phyloP scores from a whole-genome alignment of 2,113 vertebrate genomes.

The Chloropsis hardwickii region DNA sequence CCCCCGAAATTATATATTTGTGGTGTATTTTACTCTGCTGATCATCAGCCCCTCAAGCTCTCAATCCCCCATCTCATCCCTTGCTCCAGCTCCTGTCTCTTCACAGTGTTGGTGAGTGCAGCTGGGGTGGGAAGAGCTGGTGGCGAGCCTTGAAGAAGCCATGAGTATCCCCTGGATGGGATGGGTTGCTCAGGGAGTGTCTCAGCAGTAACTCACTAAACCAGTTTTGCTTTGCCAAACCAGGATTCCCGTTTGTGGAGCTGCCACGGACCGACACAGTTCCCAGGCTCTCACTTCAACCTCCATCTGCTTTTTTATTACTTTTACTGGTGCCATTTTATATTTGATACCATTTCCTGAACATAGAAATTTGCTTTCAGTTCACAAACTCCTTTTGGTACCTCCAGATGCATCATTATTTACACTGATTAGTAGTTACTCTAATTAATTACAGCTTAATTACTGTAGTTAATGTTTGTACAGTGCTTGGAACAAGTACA shows the following conservation, averaged over 20 bases:
- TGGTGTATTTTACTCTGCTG: constrained; percentile 60
- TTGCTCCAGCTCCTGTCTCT: not conserved
- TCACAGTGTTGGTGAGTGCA: not conserved
- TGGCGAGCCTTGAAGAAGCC: not conserved
- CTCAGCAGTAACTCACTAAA: not conserved
- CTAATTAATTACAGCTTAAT: constrained; percentile 69
- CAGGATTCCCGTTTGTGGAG: not conserved
- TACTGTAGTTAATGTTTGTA: constrained; percentile 65
- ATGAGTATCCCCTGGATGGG: not conserved
- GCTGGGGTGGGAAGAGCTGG: not conserved
- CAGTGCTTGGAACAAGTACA: constrained; percentile 61
- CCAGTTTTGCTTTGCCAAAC: not conserved
- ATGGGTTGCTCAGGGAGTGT: not conserved
- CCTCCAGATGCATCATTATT: constrained; percentile 67
- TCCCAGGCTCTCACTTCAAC: not conserved
- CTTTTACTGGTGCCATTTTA: constrained; percentile 12
- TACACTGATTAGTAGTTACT: constrained; percentile 67
- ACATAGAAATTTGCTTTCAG: constrained; percentile 51
- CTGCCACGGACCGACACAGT: rapidly evolving
- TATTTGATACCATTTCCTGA: not conserved
- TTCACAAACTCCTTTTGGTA: constrained; percentile 47
- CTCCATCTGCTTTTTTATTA: not conserved
- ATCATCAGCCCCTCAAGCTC: not conserved
- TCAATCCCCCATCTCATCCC: not conserved
- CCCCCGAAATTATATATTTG: constrained; percentile 9